Evolutionary conservation across 2,888 invertebrate species (phyloP), one percentile per base, ranked within the genome.

Genomic region (Drosophila subquinaria): DNA sequence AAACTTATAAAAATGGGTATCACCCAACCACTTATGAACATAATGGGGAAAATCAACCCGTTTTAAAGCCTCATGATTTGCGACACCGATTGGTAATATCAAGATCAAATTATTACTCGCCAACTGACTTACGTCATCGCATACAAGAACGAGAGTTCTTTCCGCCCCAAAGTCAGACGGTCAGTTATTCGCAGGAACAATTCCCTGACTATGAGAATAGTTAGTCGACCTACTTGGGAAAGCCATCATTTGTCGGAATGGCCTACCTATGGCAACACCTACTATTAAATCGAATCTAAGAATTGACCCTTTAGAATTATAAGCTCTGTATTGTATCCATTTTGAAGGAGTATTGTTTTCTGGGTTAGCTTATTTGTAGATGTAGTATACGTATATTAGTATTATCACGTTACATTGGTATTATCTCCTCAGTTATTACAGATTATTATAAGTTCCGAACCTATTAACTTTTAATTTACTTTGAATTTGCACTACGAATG

Each of bases 121-220:
- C 40, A 0, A 4, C 17, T 30, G 55, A 67, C 10, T 13, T 64
- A 36, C 48, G 64, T 9, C 30, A 36, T 67, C 35, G 55, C 10
- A 15, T 64, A 23, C 42, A 30, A 11, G 35, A 27, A 0, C 52
- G 53, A 3, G 3, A 13, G 13, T 13, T 27, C 13, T 33, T 1
- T 36, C 3, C 4, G 15, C 2, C 30, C 3, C n/a, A 10, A 33
- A 43, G 30, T 51, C 30, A 30, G 30, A 13, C 15, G 20, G 13
- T 10, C 8, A 4, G 8, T 23, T 51, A 50, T 51, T 8, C 43
- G 1, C 47, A 17, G 57, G 17, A 57, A 23, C 42, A 23, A 9
- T 11, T 10, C 20, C 1, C 3, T 1, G 15, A 3, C 4, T 15
- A 36, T n/a, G 13, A 30, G 3, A 35, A 52, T 35, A 10, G 42